Evolutionary conservation across 2,113 vertebrate species (phyloP).

Genomic region (Leucoraja erinaceus): DNA sequence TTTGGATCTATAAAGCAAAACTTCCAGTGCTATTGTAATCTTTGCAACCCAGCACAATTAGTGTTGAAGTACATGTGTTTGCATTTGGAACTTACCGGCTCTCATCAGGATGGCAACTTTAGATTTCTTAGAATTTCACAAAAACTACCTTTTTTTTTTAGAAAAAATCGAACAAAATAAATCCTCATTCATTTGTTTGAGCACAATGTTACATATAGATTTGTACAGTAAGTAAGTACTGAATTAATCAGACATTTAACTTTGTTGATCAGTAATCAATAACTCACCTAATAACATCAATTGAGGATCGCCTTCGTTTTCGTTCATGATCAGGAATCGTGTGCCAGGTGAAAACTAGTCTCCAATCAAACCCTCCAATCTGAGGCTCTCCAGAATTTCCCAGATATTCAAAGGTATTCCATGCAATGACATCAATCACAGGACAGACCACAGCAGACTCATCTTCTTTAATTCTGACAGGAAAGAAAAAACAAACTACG

Average conservation of each 20-base stretch:
- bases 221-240: neutral
- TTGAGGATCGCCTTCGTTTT: constrained; percentile 62
- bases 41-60: neutral
- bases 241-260: neutral
- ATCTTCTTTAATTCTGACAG: constrained; percentile 77
- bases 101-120: neutral
- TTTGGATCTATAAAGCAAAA: neutral
- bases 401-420: constrained; percentile 93
- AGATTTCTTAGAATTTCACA: neutral
- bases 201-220: neutral
- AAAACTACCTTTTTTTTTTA: neutral
- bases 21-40: neutral
- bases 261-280: neutral
- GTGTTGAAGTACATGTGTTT: neutral
- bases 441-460: constrained; percentile 87
- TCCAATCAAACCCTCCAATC: constrained; percentile 93
- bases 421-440: constrained; percentile 93
- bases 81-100: neutral
- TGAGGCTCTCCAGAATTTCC: constrained; percentile 87
- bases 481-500: neutral
- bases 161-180: neutral
- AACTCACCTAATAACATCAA: constrained; percentile 82
- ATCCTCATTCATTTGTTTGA: neutral
- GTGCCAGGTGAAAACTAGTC: constrained; percentile 93
- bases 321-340: constrained; percentile 70